Percentiles rank a stretch among this genome's conserved stretches.
These are phyloP conservation scores for Benthosema pterotum DNA, from an alignment of 2,797 vertebrate species.

Conservation along the genomic window DNA sequence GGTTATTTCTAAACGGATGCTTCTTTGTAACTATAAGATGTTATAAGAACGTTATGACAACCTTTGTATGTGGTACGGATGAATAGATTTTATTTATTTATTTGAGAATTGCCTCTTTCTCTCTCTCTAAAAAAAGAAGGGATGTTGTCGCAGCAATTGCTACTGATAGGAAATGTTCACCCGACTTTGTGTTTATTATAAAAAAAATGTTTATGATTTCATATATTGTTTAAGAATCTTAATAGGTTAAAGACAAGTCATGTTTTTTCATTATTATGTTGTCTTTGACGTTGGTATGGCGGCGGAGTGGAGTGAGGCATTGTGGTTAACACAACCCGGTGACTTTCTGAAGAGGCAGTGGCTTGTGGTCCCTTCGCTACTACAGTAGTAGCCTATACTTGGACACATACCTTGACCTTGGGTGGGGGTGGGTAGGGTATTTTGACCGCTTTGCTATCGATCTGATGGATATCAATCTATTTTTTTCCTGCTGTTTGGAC, in stretches of 20 bases:
- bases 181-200: constrained; percentile 67
- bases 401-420: constrained; percentile 53
- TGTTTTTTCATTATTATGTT: constrained; percentile 67
- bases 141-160: constrained; percentile 59
- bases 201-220: constrained; percentile 65
- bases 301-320: constrained; percentile 55
- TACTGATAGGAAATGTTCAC: constrained; percentile 69
- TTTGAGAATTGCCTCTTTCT: constrained; percentile 67
- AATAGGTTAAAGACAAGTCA: constrained; percentile 36
- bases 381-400: constrained; percentile 7
- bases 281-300: constrained; percentile 42
- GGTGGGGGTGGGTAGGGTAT: constrained; percentile 59
- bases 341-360: constrained; percentile 61
- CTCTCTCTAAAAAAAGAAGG: constrained; percentile 33
- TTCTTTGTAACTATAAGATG: constrained; percentile 64
- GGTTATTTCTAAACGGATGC: constrained; percentile 47
- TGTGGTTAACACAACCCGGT: constrained; percentile 45
- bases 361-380: constrained; percentile 57
- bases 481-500: constrained; percentile 71
- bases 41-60: constrained; percentile 60
- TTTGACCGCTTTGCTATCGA: constrained; percentile 74
- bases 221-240: neutral
- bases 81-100: constrained; percentile 74
- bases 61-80: constrained; percentile 59
- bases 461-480: constrained; percentile 69